phyloP scores from a whole-genome alignment of 1,140 invertebrate genomes.

The Batillaria attramentaria region DNA sequence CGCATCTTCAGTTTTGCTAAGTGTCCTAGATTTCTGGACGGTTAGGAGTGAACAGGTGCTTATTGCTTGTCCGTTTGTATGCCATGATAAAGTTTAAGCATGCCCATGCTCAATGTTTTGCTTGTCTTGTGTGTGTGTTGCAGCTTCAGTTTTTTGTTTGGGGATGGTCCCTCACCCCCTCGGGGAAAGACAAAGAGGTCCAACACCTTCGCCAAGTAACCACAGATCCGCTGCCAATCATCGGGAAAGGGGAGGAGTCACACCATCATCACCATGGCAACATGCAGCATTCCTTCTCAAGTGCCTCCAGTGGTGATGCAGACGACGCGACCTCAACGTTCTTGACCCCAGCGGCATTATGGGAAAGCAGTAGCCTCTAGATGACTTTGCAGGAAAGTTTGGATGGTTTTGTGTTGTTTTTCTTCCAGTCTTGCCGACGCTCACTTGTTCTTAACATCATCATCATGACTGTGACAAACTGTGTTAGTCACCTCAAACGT shows the following conservation, averaged over 20 bases:
- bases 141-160: conserved; percentile 48
- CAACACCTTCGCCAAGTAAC: conserved; percentile 27
- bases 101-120: too few species aligned
- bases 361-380: conserved; percentile 7
- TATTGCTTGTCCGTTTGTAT: background rate
- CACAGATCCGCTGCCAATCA: background rate
- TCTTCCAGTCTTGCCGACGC: background rate
- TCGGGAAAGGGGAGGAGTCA: background rate
- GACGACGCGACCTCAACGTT: conserved; percentile 12
- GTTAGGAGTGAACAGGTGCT: background rate
- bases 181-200: conserved; percentile 15
- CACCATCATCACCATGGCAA: background rate
- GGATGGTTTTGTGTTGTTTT: background rate
- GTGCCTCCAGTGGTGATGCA: conserved; percentile 10
- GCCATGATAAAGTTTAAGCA: too few species aligned
- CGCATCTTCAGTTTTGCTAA: background rate
- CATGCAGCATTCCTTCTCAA: background rate
- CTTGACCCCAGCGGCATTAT: conserved; percentile 22
- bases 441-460: too few species aligned
- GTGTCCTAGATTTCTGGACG: background rate
- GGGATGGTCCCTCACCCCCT: conserved; percentile 34
- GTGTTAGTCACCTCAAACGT: conserved; percentile 1
- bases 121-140: conserved; percentile 27
- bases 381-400: too few species aligned
- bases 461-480: background rate